Conservation (phyloP, 2,888 invertebrate species). For the Brachypterus glaber region DNA sequence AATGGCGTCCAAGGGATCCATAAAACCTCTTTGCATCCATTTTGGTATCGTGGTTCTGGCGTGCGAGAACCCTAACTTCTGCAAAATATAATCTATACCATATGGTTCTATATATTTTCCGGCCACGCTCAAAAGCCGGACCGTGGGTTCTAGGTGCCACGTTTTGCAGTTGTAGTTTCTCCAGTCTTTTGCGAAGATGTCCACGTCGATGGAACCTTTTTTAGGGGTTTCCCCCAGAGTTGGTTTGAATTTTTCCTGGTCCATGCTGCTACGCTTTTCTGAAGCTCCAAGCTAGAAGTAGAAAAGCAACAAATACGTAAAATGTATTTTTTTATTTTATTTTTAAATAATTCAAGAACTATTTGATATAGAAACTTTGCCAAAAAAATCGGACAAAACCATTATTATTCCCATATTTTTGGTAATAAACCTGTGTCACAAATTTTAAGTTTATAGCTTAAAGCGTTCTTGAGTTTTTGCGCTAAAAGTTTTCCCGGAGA, state of each 20-base stretch:
- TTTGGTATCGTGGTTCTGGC: slow-evolving; percentile 98
- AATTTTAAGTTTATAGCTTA: no score
- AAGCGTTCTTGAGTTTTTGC: no score
- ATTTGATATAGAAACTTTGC: no score
- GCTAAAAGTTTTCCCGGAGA: no score
- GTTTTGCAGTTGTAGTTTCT: slow-evolving; percentile 86
- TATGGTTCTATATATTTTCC: slow-evolving; percentile 97
- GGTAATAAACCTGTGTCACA: no score
- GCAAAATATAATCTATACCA: slow-evolving; percentile 95
- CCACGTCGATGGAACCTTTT: slow-evolving; percentile 41
- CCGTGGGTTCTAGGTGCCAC: slow-evolving; percentile 94
- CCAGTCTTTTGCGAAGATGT: slow-evolving; percentile 73
- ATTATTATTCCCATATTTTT: no score
- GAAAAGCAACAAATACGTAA: no score
- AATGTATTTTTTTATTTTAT: no score
- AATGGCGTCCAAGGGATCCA: slow-evolving; percentile 94
- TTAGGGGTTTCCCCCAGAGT: slow-evolving; percentile 24
- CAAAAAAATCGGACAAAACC: no score
- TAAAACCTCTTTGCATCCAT: slow-evolving; percentile 96
- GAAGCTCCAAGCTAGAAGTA: slow-evolving; percentile 26
- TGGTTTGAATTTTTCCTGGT: slow-evolving; percentile 25
- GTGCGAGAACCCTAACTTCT: slow-evolving; percentile 95
- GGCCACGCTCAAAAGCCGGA: slow-evolving; percentile 49
- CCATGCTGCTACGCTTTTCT: slow-evolving; percentile 27
- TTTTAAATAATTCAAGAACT: no score